A percentile compares a stretch with the other conserved stretches of the same genome.
Conservation (phyloP, 2,797 vertebrate genomes). For the Tokudaia muenninki region DNA sequence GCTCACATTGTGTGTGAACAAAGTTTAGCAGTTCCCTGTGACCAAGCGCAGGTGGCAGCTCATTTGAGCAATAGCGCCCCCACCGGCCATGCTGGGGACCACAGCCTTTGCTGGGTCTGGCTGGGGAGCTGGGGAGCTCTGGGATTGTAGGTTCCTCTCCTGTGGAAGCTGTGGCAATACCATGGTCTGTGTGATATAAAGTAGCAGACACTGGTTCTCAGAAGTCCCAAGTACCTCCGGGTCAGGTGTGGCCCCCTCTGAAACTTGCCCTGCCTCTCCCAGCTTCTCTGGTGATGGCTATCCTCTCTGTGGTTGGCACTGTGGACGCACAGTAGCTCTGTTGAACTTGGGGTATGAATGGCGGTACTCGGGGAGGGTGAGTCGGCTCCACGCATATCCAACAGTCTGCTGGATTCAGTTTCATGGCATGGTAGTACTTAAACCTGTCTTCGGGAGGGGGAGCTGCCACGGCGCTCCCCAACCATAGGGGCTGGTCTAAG, state of each 20-base stretch:
- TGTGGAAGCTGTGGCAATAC: not conserved
- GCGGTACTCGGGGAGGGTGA: not conserved
- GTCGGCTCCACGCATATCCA: not conserved
- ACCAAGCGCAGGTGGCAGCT: not conserved
- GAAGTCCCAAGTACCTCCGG: not conserved
- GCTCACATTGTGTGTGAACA: not conserved
- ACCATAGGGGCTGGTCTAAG: not conserved
- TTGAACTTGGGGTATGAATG: not conserved
- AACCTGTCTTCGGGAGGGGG: not conserved
- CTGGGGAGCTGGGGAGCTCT: not conserved
- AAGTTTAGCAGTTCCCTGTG: no score
- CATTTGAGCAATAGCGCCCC: not conserved
- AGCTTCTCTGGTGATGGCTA: not conserved
- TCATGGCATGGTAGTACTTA: rapidly evolving
- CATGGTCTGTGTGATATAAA: not conserved
- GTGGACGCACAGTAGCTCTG: not conserved
- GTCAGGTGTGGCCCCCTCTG: not conserved
- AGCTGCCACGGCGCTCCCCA: rapidly evolving
- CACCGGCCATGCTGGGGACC: not conserved
- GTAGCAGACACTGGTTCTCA: not conserved
- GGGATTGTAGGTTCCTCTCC: not conserved
- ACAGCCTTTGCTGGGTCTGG: not conserved
- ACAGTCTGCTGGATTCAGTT: not conserved
- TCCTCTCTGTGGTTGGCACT: not conserved
- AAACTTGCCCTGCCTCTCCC: not conserved